A percentile compares a stretch with the other conserved stretches of the same genome.
Evolutionary conservation across 2,888 invertebrate genomes (phyloP).

Genomic region (Dynastes maya): DNA sequence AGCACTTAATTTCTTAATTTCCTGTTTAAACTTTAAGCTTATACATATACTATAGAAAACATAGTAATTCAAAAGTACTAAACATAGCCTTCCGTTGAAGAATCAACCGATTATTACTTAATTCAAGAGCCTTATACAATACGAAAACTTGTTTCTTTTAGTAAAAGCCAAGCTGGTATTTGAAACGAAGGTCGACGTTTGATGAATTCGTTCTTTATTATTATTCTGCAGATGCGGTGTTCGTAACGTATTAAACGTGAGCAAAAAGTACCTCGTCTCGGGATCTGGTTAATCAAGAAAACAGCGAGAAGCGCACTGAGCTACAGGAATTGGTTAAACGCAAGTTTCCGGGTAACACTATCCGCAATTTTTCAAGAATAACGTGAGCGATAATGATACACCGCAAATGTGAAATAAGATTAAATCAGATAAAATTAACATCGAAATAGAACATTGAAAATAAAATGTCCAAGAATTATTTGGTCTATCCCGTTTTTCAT

Average conservation of each 20-base stretch:
- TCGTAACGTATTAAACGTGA: not conserved
- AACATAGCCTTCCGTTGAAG: not conserved
- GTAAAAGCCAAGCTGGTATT: not conserved
- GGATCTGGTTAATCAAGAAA: not conserved
- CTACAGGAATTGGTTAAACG: constrained; percentile 38
- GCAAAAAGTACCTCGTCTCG: not conserved
- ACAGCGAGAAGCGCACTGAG: not conserved
- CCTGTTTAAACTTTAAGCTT: too few relatives aligned
- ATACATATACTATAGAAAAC: too few relatives aligned
- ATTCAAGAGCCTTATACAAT: not conserved
- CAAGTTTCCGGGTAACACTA: constrained; percentile 6
- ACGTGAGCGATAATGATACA: not conserved
- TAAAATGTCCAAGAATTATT: too few relatives aligned
- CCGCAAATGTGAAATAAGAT: not conserved
- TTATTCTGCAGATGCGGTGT: too few relatives aligned
- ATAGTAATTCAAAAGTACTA: not conserved
- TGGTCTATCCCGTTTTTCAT: too few relatives aligned
- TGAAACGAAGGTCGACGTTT: not conserved
- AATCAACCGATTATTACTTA: not conserved
- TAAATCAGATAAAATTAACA: too few relatives aligned
- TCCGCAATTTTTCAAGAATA: constrained; percentile 7
- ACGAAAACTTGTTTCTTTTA: not conserved
- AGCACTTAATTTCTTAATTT: too few relatives aligned
- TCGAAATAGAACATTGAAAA: too few relatives aligned
- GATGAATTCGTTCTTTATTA: too few relatives aligned